phyloP scores from a whole-genome alignment of 37 sponge, comb jelly and placozoan species.

The Halichondria panicea region DNA sequence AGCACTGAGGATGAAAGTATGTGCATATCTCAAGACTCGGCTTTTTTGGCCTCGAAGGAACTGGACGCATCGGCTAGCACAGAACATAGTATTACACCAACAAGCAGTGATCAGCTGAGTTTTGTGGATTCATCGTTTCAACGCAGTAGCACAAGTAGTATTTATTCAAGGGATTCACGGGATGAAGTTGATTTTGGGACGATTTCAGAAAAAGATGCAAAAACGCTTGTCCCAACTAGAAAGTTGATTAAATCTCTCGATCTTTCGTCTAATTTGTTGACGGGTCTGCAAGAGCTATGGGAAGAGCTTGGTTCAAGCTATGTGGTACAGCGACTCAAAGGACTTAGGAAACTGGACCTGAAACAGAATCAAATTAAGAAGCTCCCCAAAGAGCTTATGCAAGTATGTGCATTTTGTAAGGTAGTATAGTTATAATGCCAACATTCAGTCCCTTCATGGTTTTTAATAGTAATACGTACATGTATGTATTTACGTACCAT shows the following conservation, averaged over 20 bases:
- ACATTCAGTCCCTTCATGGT: background rate
- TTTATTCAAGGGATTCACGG: too few species aligned
- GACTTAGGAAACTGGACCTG: constrained; percentile 32
- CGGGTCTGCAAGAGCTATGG: constrained; percentile 6
- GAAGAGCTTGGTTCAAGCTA: background rate
- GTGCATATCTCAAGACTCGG: too few species aligned
- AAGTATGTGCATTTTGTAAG: constrained; percentile 18
- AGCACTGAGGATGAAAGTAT: too few species aligned
- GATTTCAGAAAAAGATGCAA: background rate
- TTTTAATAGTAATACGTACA: background rate
- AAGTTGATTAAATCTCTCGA: constrained; percentile 26
- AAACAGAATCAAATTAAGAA: constrained; percentile 52
- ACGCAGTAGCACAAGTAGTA: too few species aligned
- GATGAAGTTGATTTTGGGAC: constrained; percentile 19
- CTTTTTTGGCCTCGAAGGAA: too few species aligned
- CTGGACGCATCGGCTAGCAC: too few species aligned
- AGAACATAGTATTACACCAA: too few species aligned
- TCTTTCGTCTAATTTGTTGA: constrained; percentile 57
- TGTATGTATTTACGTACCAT: background rate
- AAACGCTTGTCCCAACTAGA: background rate
- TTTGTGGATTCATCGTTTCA: too few species aligned
- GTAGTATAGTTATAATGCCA: background rate
- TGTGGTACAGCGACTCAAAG: constrained; percentile 18
- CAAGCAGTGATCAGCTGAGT: too few species aligned
- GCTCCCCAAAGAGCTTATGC: constrained; percentile 39